These are phyloP conservation scores for Typhlichthys eigenmanni DNA, from an alignment of 2,797 vertebrate species.

Conservation along the genomic window DNA sequence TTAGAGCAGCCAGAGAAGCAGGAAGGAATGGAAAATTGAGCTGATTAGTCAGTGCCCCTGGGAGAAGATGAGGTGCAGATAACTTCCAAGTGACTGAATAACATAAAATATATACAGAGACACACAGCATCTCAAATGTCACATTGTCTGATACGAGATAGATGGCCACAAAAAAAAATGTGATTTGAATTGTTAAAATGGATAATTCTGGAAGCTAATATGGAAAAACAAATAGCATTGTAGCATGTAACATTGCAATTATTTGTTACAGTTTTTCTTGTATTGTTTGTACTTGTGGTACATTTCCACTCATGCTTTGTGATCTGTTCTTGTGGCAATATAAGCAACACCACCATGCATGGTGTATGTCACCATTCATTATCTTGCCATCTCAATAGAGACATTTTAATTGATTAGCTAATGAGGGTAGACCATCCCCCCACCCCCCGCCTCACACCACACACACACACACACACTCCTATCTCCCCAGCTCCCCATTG, in stretches of 20 bases:
- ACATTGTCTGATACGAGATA: slow-evolving; percentile 18
- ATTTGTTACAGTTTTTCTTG: too few species aligned
- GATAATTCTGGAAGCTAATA: too few species aligned
- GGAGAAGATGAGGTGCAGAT: slow-evolving; percentile 57
- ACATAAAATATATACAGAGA: slow-evolving; percentile 13
- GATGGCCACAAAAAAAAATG: slow-evolving; percentile 13
- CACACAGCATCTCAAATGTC: slow-evolving; percentile 13
- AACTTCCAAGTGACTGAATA: slow-evolving; percentile 25
- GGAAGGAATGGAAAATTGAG: slow-evolving; percentile 47
- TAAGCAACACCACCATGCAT: slow-evolving; percentile 6
- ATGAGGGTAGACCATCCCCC: slow-evolving; percentile 33
- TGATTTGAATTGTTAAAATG: too few species aligned
- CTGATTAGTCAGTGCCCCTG: slow-evolving; percentile 58
- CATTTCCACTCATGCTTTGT: too few species aligned
- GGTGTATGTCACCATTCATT: slow-evolving; percentile 14
- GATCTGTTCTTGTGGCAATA: neutral
- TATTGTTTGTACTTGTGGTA: too few species aligned
- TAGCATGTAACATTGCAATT: too few species aligned
- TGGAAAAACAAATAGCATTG: too few species aligned
- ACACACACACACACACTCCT: slow-evolving; percentile 33
- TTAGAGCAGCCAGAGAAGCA: slow-evolving; percentile 49
- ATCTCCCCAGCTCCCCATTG: slow-evolving; percentile 68
- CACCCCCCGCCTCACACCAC: slow-evolving; percentile 22
- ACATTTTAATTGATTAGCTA: slow-evolving; percentile 59
- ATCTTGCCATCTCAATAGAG: slow-evolving; percentile 25